Evolutionary conservation across 2,113 vertebrate species (phyloP), one percentile per base, ranked within the genome.

Genomic region (Heteronetta atricapilla): DNA sequence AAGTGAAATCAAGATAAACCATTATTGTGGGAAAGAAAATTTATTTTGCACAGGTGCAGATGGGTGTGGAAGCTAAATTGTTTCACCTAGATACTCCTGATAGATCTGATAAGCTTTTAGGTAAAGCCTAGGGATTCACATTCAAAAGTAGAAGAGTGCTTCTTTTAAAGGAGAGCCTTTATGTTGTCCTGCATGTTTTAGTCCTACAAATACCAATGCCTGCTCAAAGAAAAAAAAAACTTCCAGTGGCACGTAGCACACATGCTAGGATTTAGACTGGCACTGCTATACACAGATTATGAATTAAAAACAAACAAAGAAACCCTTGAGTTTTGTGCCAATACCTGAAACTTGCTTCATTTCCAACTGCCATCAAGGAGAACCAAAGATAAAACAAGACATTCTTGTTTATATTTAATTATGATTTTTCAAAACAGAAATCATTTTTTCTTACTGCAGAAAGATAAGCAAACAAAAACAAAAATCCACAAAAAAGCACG

Each of bases 1-100:
- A 96, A 96, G 93, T 93, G 75, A 96, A 95, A 94, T 93, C 95
- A 95, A 96, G 94, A 94, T 93, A 94, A 96, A 93, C 86, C 15
- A 48, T 83, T 90, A 93, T 67, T 94, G 90, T 88, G 93, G 90
- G 88, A 96, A 94, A 93, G 33, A 60, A 52, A 90, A 75, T 62
- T 94, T 91, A 83, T 96, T 95, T 94, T 95, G 66, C 82, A 81
- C 91, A 96, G 94, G 94, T 95, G 94, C 90, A 96, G 80, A 95
- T 60, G 93, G 93, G 93, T 86, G 94, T 90, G 95, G 93, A 95
- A 94, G 40, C 34, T 78, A 64, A 95, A 77, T 22, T 92, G 76
- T 86, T 91, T 94, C 88, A 86, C 42, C 60, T 42, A 90, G 82
- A 94, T 86, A 94, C 28, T 88, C 64, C 40, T 86, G 69, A 93